Evolutionary conservation across 1,140 invertebrate genomes (phyloP), one percentile per base, ranked within the genome.

Genomic region (Copidosoma floridanum): DNA sequence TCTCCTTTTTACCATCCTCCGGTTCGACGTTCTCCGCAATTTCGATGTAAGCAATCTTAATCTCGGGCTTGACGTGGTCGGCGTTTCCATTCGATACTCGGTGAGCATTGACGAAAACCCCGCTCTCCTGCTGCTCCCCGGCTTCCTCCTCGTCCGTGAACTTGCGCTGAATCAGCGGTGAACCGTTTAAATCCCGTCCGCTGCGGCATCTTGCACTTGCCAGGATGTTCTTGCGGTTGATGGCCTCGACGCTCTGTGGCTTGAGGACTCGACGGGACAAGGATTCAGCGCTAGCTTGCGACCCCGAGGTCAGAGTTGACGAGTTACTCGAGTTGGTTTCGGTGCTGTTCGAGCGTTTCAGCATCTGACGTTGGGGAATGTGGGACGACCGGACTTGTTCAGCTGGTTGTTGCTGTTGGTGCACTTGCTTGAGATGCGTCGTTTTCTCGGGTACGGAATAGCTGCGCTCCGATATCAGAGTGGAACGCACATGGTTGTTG

Each of bases 201-300:
- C 89, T 92, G 68, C 91, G 84, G 71, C 88, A 91, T 76, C 90
- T 89, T 2, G 91, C 90, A 43, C 89, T 92, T n/a, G 90, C 89
- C 24, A 94, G 77, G 51, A 94, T 92, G 75, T 93, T 94, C 72
- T 92, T 90, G 18, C 91, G 83, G 73, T 93, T 93, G 38, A 91
- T 89, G 3, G 89, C 89, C 74, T 91, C 88, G 35, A 92, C 87
- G 73, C 85, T 89, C 61, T 89, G 84, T 1, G 88, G 82, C 75
- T 92, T 93, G 21, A 92, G 80, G 55, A 93, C 84, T 65, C 88
- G 81, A 71, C 80, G 64, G 38, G 76, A 76, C 2, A 75, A 21
- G 1, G 74, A 77, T 46, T 77, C 74, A 0, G 70, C 68, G 66
- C 85, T 87, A 23, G 86, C 85, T 8, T 88, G 86, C 1, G 86